Percentiles rank a stretch among this genome's conserved stretches.
Conservation (phyloP, 2,888 invertebrate species). For the Cynaeus angustus region DNA sequence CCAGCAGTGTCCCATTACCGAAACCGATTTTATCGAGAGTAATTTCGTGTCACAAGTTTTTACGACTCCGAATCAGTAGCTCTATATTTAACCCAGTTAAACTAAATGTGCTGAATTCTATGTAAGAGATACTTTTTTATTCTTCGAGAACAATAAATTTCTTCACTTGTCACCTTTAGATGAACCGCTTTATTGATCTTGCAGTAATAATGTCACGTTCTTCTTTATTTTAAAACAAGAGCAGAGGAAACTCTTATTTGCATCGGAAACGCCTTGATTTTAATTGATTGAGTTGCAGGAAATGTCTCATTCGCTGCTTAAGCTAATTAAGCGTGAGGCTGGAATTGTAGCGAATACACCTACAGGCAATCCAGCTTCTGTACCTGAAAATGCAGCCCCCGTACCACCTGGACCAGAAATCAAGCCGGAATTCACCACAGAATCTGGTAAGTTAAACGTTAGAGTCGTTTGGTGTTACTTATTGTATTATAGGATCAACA, state of each 20-base stretch:
- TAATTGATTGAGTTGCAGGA: slow-evolving; percentile 43
- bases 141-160: background rate
- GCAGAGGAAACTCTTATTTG: slow-evolving; percentile 14
- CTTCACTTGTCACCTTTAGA: background rate
- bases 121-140: background rate
- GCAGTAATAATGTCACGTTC: slow-evolving; percentile 18
- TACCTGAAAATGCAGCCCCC: background rate
- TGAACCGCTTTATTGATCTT: slow-evolving; percentile 20
- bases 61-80: slow-evolving; percentile 7
- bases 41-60: slow-evolving; percentile 9
- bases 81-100: slow-evolving; percentile 3
- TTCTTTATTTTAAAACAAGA: slow-evolving; percentile 4
- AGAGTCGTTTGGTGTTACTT: background rate
- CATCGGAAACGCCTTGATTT: slow-evolving; percentile 20
- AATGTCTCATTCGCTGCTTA: slow-evolving; percentile 45
- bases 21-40: slow-evolving; percentile 14
- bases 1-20: background rate
- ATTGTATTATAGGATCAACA: slow-evolving; percentile 21
- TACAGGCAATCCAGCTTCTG: background rate
- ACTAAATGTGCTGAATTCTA: background rate
- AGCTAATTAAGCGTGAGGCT: slow-evolving; percentile 44
- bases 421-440: slow-evolving; percentile 1
- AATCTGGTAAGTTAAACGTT: slow-evolving; percentile 2
- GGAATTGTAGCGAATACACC: background rate
- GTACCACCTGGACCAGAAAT: slow-evolving; percentile 8